A percentile compares a stretch with the other conserved stretches of the same genome.
Conservation (phyloP, 2,888 invertebrate genomes). For the Polyommatus iphigenia region DNA sequence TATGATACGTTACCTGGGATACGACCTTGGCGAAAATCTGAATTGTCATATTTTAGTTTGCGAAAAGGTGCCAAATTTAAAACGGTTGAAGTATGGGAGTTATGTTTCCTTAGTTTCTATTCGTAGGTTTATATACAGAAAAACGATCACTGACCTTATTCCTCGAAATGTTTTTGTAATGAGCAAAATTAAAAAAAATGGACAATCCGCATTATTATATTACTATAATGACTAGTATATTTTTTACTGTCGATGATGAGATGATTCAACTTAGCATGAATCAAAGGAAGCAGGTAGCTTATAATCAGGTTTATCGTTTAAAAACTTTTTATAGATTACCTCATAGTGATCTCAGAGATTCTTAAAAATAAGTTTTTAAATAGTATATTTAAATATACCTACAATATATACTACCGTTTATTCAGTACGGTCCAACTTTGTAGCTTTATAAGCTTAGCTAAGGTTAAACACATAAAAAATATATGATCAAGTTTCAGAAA, state of each 20-base stretch:
- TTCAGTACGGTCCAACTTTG: not conserved
- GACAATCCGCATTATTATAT: no score
- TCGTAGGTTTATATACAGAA: no score
- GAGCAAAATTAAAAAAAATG: no score
- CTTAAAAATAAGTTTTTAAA: not conserved
- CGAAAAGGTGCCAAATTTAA: no score
- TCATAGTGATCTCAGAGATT: conserved; percentile 15
- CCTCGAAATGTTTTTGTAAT: no score
- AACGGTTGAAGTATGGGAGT: no score
- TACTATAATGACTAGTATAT: not conserved
- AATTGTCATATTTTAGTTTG: no score
- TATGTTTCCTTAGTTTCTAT: no score
- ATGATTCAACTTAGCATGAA: conserved; percentile 12
- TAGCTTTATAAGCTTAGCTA: not conserved
- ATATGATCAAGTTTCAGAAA: not conserved
- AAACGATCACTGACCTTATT: no score
- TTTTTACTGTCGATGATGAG: not conserved
- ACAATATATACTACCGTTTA: not conserved
- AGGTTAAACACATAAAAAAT: not conserved
- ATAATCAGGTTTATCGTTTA: conserved; percentile 18
- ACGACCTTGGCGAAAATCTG: no score
- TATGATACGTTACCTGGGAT: no score
- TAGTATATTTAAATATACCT: not conserved
- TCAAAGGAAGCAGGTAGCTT: conserved; percentile 5
- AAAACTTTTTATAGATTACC: conserved; percentile 25